These are phyloP conservation scores for Cichladusa arquata DNA, from an alignment of 2,113 vertebrate species.

Conservation along the genomic window DNA sequence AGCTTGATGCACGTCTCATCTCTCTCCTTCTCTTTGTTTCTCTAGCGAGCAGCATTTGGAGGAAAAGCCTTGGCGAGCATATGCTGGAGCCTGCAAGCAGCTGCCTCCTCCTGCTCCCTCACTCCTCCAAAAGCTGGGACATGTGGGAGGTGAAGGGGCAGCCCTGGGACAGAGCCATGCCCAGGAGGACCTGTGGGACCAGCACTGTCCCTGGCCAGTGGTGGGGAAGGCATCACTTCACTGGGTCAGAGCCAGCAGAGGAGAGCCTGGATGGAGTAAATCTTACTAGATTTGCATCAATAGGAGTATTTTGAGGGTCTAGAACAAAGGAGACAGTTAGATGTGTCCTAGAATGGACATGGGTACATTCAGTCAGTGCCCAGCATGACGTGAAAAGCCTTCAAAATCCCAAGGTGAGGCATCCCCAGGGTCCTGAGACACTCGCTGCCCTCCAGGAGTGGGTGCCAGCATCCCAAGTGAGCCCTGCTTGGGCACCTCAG, in stretches of 20 bases:
- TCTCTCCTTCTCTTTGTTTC: conserved; percentile 21
- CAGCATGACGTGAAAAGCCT: accelerated
- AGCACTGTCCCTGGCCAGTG: accelerated
- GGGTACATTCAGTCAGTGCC: neutral
- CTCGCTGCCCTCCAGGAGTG: neutral
- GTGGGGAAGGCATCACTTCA: accelerated
- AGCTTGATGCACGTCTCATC: neutral
- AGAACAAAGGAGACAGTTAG: neutral
- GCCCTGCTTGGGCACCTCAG: neutral
- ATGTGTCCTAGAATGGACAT: accelerated
- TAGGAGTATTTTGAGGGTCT: neutral
- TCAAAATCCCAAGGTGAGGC: neutral
- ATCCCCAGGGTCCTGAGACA: neutral
- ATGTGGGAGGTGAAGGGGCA: neutral
- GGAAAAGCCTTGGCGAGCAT: neutral
- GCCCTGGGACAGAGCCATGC: neutral
- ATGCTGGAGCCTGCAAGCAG: neutral
- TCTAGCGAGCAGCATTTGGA: neutral
- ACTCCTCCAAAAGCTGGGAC: neutral
- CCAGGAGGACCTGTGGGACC: neutral
- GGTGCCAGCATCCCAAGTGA: neutral
- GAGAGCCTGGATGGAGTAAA: neutral
- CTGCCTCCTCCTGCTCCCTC: neutral
- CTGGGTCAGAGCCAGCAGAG: neutral
- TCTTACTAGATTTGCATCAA: accelerated